phyloP scores from a whole-genome alignment of 2,797 vertebrate species.

The Myripristis murdjan region DNA sequence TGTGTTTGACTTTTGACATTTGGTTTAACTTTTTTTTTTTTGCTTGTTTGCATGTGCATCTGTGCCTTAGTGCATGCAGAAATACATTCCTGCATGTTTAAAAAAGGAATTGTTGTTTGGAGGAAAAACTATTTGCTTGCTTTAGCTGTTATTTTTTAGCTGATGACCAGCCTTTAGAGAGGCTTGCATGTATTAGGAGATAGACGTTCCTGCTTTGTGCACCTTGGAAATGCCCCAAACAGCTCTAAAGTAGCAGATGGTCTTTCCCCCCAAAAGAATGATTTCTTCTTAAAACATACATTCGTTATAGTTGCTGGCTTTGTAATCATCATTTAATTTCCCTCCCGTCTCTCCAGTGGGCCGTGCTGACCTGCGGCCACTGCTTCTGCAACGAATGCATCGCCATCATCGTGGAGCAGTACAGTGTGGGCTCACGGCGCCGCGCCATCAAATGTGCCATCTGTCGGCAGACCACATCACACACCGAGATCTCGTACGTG shows the following conservation, averaged over 20 bases:
- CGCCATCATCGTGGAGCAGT: conserved; percentile 97
- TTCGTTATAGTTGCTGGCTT: background rate
- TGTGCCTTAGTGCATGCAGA: background rate
- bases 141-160: too few relatives aligned
- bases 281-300: too few relatives aligned
- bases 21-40: background rate
- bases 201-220: too few relatives aligned
- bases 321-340: background rate
- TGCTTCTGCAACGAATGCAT: conserved; percentile 98
- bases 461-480: conserved; percentile 96
- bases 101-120: background rate
- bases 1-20: background rate
- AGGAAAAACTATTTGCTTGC: too few relatives aligned
- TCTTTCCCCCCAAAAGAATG: too few relatives aligned
- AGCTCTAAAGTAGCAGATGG: too few relatives aligned
- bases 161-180: too few relatives aligned
- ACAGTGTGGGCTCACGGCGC: conserved; percentile 93
- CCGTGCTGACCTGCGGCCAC: conserved; percentile 96
- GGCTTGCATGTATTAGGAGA: too few relatives aligned
- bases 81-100: background rate
- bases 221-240: too few relatives aligned
- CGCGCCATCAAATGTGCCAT: conserved; percentile 97
- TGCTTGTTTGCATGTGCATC: too few relatives aligned
- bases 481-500: conserved; percentile 97
- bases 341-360: conserved; percentile 89